These are phyloP conservation scores for Drosophila differens DNA, from an alignment of 2,888 invertebrate species.

Conservation along the genomic window DNA sequence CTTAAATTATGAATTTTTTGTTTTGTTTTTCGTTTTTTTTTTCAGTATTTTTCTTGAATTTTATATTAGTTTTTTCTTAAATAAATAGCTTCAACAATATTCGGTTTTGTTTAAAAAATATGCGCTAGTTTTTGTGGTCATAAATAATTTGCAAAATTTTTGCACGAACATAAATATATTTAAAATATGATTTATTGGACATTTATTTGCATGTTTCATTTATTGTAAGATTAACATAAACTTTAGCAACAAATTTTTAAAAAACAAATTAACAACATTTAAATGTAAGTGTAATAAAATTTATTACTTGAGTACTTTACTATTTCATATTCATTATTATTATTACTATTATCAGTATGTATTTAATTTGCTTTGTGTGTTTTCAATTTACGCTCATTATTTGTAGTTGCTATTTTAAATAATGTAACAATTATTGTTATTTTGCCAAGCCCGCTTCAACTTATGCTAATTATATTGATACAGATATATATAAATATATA, in stretches of 20 bases:
- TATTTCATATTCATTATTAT: conserved; percentile 44
- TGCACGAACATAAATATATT: conserved; percentile 44
- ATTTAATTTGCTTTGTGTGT: conserved; percentile 45
- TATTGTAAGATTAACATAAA: conserved; percentile 67
- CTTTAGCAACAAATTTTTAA: conserved; percentile 73
- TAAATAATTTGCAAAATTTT: conserved; percentile 32
- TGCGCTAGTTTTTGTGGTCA: conserved; percentile 19
- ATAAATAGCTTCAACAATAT: conserved; percentile 51
- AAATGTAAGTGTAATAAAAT: conserved; percentile 63
- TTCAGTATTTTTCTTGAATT: conserved; percentile 5
- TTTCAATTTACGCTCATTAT: conserved; percentile 21
- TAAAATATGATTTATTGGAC: conserved; percentile 43
- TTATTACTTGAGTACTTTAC: conserved; percentile 76
- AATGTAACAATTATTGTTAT: conserved; percentile 53
- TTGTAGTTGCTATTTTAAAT: conserved; percentile 26
- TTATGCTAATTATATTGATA: conserved; percentile 40
- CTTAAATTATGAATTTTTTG: conserved; percentile 33
- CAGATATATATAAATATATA: conserved; percentile 21
- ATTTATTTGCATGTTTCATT: conserved; percentile 32
- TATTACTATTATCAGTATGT: conserved; percentile 16
- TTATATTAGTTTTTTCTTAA: conserved; percentile 19
- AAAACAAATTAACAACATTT: conserved; percentile 77
- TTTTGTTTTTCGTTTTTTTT: neutral
- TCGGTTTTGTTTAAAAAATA: conserved; percentile 13
- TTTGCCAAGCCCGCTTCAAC: conserved; percentile 78